These are phyloP conservation scores for Hanleya hanleyi DNA, from an alignment of 2,888 invertebrate genomes.

Conservation along the genomic window DNA sequence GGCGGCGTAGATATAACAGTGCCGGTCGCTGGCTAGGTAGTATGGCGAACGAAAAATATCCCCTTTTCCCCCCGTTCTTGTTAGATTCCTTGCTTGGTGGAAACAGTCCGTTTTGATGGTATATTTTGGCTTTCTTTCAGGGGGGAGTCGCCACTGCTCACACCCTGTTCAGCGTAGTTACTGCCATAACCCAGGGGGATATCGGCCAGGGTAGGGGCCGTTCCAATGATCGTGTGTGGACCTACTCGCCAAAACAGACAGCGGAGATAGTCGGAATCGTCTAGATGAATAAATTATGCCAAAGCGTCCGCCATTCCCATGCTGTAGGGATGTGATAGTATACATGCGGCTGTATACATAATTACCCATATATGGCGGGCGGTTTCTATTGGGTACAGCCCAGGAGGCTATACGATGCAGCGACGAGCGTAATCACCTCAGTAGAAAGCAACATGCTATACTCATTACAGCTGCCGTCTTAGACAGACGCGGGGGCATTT, in stretches of 20 bases:
- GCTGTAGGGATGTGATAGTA: neutral
- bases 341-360: neutral
- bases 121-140: neutral
- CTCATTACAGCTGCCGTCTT: neutral
- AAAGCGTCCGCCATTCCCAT: constrained; percentile 47
- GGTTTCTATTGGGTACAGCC: constrained; percentile 38
- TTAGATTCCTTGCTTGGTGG: neutral
- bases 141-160: neutral
- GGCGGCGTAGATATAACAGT: no score
- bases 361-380: constrained; percentile 54
- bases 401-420: neutral
- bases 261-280: constrained; percentile 29
- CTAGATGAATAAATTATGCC: constrained; percentile 66
- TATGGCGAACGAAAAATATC: neutral
- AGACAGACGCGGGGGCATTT: no score
- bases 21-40: no score
- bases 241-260: constrained; percentile 23
- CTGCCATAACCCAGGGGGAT: no score
- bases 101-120: neutral
- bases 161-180: neutral
- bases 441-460: neutral
- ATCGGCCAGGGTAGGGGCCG: constrained; percentile 28
- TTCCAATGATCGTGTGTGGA: constrained; percentile 22
- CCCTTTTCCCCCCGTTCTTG: neutral
- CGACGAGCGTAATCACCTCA: neutral